These are phyloP conservation scores for Agriopis marginaria DNA, from an alignment of 2,888 invertebrate species.

Conservation along the genomic window DNA sequence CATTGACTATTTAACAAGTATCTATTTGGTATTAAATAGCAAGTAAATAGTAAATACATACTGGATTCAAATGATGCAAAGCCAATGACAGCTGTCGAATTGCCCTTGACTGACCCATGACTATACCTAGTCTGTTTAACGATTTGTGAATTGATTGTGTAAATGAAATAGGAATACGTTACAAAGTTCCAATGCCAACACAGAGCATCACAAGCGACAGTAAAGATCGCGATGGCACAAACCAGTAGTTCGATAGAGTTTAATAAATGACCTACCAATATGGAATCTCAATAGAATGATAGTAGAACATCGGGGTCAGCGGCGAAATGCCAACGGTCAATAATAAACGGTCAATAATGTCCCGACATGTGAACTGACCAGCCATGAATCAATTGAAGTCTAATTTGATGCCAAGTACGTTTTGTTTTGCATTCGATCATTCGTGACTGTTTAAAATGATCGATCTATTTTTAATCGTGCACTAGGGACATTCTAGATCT, in stretches of 20 bases:
- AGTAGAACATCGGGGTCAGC: constrained; percentile 65
- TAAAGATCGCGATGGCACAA: background rate
- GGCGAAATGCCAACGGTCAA: constrained; percentile 75
- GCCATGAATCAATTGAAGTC: constrained; percentile 75
- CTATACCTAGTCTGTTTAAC: constrained; percentile 14
- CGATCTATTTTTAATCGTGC: constrained; percentile 25
- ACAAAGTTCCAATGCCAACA: constrained; percentile 10
- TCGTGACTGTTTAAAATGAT: constrained; percentile 31
- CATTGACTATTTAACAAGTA: background rate
- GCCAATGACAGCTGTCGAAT: constrained; percentile 24
- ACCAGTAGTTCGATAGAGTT: constrained; percentile 7
- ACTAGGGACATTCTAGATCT: background rate
- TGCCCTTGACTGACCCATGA: constrained; percentile 32
- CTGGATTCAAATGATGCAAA: constrained; percentile 17
- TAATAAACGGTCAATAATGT: constrained; percentile 59
- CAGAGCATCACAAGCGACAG: constrained; percentile 6
- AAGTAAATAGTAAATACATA: background rate
- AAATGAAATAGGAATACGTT: constrained; percentile 18
- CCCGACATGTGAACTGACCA: constrained; percentile 72
- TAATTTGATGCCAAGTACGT: constrained; percentile 57
- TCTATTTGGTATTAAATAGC: constrained; percentile 6
- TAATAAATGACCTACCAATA: constrained; percentile 64
- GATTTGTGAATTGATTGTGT: constrained; percentile 23
- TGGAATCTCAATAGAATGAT: constrained; percentile 72
- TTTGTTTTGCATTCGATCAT: constrained; percentile 49